Evolutionary conservation across 1,140 invertebrate genomes (phyloP).

Genomic region (Solenopsis fugax): DNA sequence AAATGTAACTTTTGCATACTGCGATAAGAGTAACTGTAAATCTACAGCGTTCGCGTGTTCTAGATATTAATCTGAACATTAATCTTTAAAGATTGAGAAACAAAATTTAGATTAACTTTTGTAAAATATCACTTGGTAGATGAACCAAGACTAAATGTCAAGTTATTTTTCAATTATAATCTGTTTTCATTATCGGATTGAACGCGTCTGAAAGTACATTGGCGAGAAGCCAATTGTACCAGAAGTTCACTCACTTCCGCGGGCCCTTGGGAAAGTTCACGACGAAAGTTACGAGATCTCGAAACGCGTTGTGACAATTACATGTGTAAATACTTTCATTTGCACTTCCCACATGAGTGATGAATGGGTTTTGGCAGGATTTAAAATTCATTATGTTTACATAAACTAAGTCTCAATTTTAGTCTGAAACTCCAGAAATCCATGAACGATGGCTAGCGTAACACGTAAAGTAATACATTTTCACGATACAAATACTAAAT

Average conservation of each 20-base stretch:
- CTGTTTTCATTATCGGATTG: conserved; percentile 24
- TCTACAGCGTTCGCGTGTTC: not conserved
- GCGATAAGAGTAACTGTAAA: not conserved
- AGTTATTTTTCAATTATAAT: conserved; percentile 7
- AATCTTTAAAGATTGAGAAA: conserved; percentile 1
- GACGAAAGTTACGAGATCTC: not conserved
- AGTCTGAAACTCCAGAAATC: not conserved
- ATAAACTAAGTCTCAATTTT: not conserved
- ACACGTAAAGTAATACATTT: not conserved
- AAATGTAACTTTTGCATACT: not conserved
- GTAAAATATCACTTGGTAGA: not conserved
- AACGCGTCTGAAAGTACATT: not conserved
- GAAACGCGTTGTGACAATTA: not conserved
- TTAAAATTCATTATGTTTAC: not conserved
- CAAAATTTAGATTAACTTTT: not conserved
- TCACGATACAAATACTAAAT: too few species aligned
- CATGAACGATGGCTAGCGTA: not conserved
- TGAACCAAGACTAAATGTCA: too few species aligned
- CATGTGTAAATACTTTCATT: conserved; percentile 6
- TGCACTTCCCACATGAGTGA: too few species aligned
- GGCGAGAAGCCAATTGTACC: conserved; percentile 21
- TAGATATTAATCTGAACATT: not conserved
- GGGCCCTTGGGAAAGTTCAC: not conserved
- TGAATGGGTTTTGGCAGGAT: too few species aligned
- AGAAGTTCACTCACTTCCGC: not conserved